Conservation (phyloP, 2,113 vertebrate genomes). For the Clarias macrocephalus region DNA sequence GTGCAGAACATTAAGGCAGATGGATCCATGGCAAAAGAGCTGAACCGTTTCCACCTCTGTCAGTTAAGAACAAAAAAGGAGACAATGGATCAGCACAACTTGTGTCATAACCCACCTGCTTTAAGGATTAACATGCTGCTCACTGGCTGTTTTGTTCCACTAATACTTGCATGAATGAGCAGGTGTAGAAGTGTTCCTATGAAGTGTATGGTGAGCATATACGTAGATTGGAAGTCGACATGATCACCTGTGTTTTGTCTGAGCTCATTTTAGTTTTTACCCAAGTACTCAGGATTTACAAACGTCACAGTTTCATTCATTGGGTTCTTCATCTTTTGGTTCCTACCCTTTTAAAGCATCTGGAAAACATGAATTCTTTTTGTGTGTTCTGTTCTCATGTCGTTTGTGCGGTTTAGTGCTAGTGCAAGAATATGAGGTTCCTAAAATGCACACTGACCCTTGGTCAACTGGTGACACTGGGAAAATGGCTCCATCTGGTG, state of each 20-base stretch:
- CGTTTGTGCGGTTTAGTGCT: constrained; percentile 11
- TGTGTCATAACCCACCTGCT: not conserved
- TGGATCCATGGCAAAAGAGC: not conserved
- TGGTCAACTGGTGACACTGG: constrained; percentile 31
- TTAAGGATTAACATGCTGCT: not conserved
- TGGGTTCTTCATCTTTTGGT: not conserved
- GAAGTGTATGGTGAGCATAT: too few relatives aligned
- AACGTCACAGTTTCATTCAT: not conserved
- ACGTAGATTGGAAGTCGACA: not conserved
- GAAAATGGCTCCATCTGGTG: constrained; percentile 72
- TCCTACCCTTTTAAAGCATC: not conserved
- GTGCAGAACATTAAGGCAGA: not conserved
- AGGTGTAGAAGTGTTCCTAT: not conserved
- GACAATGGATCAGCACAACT: not conserved
- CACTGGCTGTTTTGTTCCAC: not conserved
- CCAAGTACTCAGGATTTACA: not conserved
- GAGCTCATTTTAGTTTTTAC: too few relatives aligned
- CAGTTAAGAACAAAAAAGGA: not conserved
- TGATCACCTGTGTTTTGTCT: not conserved
- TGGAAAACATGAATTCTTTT: not conserved
- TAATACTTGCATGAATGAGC: not conserved
- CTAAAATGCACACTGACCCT: not conserved
- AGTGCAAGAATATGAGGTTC: not conserved
- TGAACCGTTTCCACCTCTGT: not conserved
- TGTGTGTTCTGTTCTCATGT: not conserved